Base-by-base conservation (phyloP, 2,797 vertebrate species). In the Enteromius mattozi region DNA sequence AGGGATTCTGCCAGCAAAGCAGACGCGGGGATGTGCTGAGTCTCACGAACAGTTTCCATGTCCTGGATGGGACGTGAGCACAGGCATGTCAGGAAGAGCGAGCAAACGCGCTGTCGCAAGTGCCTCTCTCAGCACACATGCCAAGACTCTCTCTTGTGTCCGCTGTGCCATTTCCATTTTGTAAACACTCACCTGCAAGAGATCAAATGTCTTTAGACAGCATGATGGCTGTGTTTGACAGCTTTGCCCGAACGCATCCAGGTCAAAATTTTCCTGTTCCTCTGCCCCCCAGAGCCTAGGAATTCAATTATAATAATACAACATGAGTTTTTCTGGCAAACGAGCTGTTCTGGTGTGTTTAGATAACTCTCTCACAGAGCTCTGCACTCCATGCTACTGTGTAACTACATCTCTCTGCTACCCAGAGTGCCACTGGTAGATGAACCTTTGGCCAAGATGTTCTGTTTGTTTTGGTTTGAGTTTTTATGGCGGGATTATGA, bases 111-210 rank as follows among this genome's bases (percentile, higher is more conserved):
- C 37, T 63, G 82, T 80, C 63, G 61, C 27, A 47, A 79, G 27
- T 68, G 68, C 61, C 61, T 74, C 5, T 49, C 69, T 56, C 68
- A 65, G 63, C 74, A 56, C 63, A 59, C 27, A 7, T 54, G 75
- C 19, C 19, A 49, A 12, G 27, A 8, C 59, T 80, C 30, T 82
- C 63, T 75, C 82, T 24, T n/a, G 54, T 59, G 49, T 76, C 69
- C 4, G 5, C 9, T 61, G 47, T 86, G 61, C 65, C 86, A 71
- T 49, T 81, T 81, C 49, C 17, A 63, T 66, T 81, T 87, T 59
- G 16, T 54, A 74, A 72, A 81, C 59, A 35, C n/a, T 72, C 86
- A 84, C 82, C 82, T 87, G 82, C 16, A 51, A 71, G 21, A 78
- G 42, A 65, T 68, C 37, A 49, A 69, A 77, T 68, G 37, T 68